A percentile compares a stretch with the other conserved stretches of the same genome.
phyloP scores from a whole-genome alignment of 1,140 invertebrate species.

The Aphidius gifuensis region DNA sequence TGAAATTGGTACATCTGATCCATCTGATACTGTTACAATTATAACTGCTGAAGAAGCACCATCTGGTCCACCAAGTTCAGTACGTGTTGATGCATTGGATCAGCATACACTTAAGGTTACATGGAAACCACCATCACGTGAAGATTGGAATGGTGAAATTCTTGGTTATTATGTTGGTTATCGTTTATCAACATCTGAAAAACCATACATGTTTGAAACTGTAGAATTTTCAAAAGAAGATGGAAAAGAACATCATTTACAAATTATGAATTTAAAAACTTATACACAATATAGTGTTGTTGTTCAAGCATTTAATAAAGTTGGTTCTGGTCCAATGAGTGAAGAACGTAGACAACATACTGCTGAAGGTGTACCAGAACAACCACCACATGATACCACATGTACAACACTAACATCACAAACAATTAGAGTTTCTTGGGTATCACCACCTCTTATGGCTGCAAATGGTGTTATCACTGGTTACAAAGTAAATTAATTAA shows the following conservation, averaged over 20 bases:
- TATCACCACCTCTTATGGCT: constrained; percentile 81
- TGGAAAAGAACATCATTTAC: constrained; percentile 82
- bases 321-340: constrained; percentile 87
- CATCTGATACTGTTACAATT: constrained; percentile 88
- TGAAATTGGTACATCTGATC: constrained; percentile 86
- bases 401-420: constrained; percentile 90
- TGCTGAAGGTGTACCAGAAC: constrained; percentile 88
- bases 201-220: constrained; percentile 87
- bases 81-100: constrained; percentile 86
- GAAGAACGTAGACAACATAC: constrained; percentile 87
- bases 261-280: constrained; percentile 79
- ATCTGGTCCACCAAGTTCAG: constrained; percentile 75
- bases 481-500: constrained; percentile 66
- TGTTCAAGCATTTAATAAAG: constrained; percentile 92
- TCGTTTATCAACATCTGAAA: constrained; percentile 83
- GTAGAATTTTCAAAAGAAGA: constrained; percentile 89
- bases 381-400: constrained; percentile 86
- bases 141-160: constrained; percentile 92
- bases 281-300: constrained; percentile 94
- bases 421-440: constrained; percentile 91
- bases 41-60: constrained; percentile 94
- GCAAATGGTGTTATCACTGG: constrained; percentile 94
- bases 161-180: constrained; percentile 88
- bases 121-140: constrained; percentile 87
- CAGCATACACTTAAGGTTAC: constrained; percentile 82